Percentiles rank a stretch among this genome's conserved stretches.
phyloP scores from a whole-genome alignment of 2,113 vertebrate genomes.

The Greenwoodochromis staneri region DNA sequence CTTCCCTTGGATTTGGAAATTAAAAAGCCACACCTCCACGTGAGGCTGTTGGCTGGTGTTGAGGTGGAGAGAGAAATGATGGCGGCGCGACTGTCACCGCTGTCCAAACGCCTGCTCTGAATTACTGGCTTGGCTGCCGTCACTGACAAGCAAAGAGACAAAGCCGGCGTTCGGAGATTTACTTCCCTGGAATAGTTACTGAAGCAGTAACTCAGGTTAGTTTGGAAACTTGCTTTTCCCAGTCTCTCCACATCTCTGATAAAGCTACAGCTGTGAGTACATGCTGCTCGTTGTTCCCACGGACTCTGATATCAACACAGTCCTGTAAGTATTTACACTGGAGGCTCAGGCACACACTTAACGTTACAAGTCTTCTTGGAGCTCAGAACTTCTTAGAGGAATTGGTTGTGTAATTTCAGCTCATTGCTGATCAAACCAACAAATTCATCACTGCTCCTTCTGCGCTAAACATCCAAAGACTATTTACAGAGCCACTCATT shows the following conservation, averaged over 20 bases:
- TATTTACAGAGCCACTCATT: background rate
- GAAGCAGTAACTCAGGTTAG: background rate
- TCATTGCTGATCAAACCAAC: conserved; percentile 51
- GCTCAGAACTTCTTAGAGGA: conserved; percentile 72
- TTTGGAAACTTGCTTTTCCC: background rate
- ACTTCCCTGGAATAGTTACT: background rate
- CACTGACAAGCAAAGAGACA: background rate
- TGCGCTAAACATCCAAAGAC: too few species aligned
- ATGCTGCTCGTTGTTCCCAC: background rate
- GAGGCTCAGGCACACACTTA: background rate
- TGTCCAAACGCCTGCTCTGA: background rate
- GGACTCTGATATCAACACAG: background rate
- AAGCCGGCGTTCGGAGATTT: background rate
- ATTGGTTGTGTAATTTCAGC: conserved; percentile 29
- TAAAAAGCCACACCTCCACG: conserved; percentile 5
- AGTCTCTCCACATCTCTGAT: background rate
- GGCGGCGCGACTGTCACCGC: background rate
- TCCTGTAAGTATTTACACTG: background rate
- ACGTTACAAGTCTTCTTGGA: background rate
- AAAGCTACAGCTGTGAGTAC: background rate
- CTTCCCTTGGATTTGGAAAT: conserved; percentile 26
- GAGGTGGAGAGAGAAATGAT: background rate
- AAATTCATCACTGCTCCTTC: conserved; percentile 49
- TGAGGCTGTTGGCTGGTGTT: background rate
- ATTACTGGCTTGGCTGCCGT: background rate